Conservation (phyloP, 2,113 vertebrate genomes). For the Dermatemys mawii region DNA sequence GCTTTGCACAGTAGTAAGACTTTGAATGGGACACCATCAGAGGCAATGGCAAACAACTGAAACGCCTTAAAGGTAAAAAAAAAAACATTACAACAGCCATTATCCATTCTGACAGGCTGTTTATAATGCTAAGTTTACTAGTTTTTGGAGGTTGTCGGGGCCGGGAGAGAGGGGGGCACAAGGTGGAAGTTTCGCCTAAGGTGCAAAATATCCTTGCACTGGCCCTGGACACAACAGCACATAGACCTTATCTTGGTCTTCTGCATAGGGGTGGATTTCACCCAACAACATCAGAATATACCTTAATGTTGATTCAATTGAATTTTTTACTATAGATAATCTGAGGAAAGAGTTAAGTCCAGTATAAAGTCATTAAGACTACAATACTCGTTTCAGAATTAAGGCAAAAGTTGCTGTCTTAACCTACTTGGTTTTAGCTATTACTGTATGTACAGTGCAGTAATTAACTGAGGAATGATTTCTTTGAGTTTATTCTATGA, state of each 20-base stretch:
- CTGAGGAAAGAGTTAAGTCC: neutral
- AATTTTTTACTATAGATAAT: constrained; percentile 29
- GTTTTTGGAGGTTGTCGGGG: no score
- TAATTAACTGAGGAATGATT: neutral
- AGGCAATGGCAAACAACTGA: no score
- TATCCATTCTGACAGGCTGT: no score
- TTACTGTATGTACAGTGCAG: neutral
- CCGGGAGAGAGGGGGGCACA: no score
- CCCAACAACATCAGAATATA: neutral
- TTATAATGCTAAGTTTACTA: no score
- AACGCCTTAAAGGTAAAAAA: no score
- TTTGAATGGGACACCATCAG: no score
- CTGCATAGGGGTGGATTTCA: neutral
- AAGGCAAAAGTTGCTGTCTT: neutral
- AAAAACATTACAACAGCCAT: no score
- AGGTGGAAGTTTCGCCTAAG: no score
- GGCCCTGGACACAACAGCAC: neutral
- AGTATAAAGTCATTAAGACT: neutral
- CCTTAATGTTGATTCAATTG: neutral
- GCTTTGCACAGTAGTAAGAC: no score
- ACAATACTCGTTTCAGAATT: neutral
- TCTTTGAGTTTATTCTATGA: neutral
- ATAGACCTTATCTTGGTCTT: neutral
- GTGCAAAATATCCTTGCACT: no score
- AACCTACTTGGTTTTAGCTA: neutral